Base-by-base conservation (phyloP, 2,888 invertebrate species). In the Osmoderma eremita region DNA sequence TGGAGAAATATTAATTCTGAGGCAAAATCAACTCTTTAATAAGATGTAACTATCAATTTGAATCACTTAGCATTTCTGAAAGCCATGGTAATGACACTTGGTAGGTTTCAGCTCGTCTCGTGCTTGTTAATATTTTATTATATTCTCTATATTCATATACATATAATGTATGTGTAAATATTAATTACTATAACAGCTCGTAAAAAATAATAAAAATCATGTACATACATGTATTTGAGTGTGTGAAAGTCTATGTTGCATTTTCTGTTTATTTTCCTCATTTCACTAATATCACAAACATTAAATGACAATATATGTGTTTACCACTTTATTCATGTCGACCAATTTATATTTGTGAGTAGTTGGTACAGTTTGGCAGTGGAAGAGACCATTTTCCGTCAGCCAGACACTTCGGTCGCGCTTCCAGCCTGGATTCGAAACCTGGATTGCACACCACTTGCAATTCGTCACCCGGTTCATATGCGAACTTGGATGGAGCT, bases 381-480 rank as follows among this genome's bases (percentile, higher is more conserved):
- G 87, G 85, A 30, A 85, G 85, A 15, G 89, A 90, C 91, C 91
- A 91, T 73, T 86, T 86, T 48, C 91, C 91, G 75, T 90, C 88
- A 36, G 87, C 84, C 58, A 86, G 83, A 77, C 90, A 90, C 68
- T 86, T 86, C 4, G 90, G 88, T 75, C 87, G 84, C 20, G 78
- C 77, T 68, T 79, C 78, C 39, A 81, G 58, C 54, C 76, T 75
- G 13, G 80, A 73, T 73, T 88, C 87, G 78, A 86, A 90, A 41
- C 90, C 90, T 5, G 88, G 87, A 65, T 88, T 86, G 77, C 91
- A 91, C 65, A 87, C 88, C 54, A 91, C 88, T 77, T 88, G 88
- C 72, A 91, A 83, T 72, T 87, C 88, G 77, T 91, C 90, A 36
- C 90, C 90, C 12, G 91, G 89, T 78, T 90, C 90, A 81, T 91